Evolutionary conservation across 2,797 vertebrate species (phyloP), one percentile per base, ranked within the genome.

Genomic region (Silurus aristotelis): DNA sequence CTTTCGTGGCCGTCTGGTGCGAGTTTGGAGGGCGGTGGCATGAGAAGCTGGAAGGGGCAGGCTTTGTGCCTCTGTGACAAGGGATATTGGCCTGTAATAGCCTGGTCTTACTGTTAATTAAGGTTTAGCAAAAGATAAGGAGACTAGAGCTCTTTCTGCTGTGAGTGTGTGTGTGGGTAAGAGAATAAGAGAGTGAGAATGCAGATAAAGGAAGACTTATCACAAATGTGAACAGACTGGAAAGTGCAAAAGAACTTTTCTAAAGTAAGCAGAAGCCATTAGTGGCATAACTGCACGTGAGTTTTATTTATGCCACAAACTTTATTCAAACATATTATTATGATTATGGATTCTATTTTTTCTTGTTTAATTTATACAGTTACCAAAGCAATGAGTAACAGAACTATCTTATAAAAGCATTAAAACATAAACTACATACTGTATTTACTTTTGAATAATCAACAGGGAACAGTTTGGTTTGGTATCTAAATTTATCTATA

Each of bases 51-150:
- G 82, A 82, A 83, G 87, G 78, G 88, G 89, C 84, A 86, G 89
- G 91, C 91, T 92, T 94, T 93, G 92, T 94, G 90, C 90, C 92
- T 93, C 92, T 91, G 90, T 92, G 92, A 91, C 92, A 87, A 83
- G 83, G 90, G 92, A 94, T 93, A 94, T 94, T 91, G 84, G 66
- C 93, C 89, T 90, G 93, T 94, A 95, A 95, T 95, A 93, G 92
- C 92, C 82, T 84, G 90, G 91, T 90, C 90, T 93, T 90, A 89
- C 84, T 90, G 90, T 93, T 94, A 94, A 95, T 95, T 94, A 95
- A 93, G 92, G 87, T 91, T 89, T 88, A 72, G 88, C 87, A 87
- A 0, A 88, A 93, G 94, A 95, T 94, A 95, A 94, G 92, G 88
- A 89, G 90, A 84, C 85, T 90, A 90, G 89, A 88, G 88, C 89